Evolutionary conservation across 2,113 vertebrate species (phyloP), one percentile per base, ranked within the genome.

Genomic region (Aix galericulata): DNA sequence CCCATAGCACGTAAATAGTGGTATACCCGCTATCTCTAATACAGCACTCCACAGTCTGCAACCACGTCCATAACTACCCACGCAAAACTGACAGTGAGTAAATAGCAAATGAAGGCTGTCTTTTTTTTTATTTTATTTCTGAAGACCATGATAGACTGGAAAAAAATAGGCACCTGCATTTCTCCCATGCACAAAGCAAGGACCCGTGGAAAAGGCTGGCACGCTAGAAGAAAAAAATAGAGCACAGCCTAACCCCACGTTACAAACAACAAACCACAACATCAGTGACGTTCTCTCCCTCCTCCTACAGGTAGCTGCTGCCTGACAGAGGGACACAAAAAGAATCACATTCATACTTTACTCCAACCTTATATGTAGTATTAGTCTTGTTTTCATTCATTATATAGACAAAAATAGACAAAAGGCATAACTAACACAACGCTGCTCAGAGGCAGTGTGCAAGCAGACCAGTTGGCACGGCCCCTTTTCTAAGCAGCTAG

Each of bases 361-460:
- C n/a, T 93, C 91, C 95, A 80, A 78, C 79, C 53, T 69, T 46
- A 81, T 26, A 82, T 21, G 26, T 1, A 74, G 68, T 53, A 81
- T 46, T 72, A 90, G 63, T 48, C 42, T 53, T 71, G 66, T 31
- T 83, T 68, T 75, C 58, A 92, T 74, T 96, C 86, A 79, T 76
- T 74, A 25, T 50, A 59, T 59, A 50, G 3, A n/a, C 13, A 50
- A 82, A 89, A 89, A 26, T 8, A 94, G 59, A 71, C 0, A 0
- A 29, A 78, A 64, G 29, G 36, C 48, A 29, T 4, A 31, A 71
- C 34, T 5, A 85, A 87, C 27, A 89, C 21, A 67, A 52, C 0
- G 1, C 48, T 64, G 26, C 79, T 83, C 59, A 64, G 50, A 79
- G 22, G 29, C 60, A 86, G 22, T n/a, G 53, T 22, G 68, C 64